phyloP scores from a whole-genome alignment of 64 coral and sea anemone genomes.

The Montipora sp. region DNA sequence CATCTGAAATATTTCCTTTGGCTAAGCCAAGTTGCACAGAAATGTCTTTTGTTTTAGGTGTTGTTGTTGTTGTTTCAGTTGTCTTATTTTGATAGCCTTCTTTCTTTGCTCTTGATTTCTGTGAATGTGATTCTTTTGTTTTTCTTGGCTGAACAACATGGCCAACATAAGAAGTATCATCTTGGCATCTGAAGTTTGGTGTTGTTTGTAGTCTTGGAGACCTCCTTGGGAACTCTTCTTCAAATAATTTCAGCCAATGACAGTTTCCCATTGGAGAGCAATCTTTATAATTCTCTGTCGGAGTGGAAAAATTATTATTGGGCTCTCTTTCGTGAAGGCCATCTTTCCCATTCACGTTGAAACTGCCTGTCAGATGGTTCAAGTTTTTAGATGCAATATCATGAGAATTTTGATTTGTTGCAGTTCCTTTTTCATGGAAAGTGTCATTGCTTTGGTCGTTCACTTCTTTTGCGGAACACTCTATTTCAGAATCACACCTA shows the following conservation, averaged over 20 bases:
- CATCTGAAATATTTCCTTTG: background rate
- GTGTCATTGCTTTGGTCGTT: background rate
- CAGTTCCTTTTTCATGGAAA: background rate
- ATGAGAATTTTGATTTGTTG: background rate
- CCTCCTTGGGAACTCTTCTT: constrained; percentile 87
- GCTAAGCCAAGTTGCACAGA: too few relatives aligned
- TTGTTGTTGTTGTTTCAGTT: background rate
- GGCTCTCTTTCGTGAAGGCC: background rate
- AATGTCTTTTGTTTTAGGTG: background rate
- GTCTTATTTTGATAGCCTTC: background rate
- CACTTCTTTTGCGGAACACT: background rate
- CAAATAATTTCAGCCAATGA: constrained; percentile 84
- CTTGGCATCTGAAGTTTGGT: background rate
- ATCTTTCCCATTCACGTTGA: background rate
- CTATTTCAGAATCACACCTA: background rate
- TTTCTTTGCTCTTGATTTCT: background rate
- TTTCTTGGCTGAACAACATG: background rate
- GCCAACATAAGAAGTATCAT: background rate
- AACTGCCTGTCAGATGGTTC: background rate
- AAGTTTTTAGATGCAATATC: background rate
- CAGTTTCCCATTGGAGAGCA: background rate
- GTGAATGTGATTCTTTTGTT: constrained; percentile 18
- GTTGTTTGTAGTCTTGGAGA: constrained; percentile 65
- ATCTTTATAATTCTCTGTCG: background rate
- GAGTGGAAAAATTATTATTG: background rate